Base-by-base conservation (phyloP, 2,797 vertebrate genomes). In the Limosa lapponica region DNA sequence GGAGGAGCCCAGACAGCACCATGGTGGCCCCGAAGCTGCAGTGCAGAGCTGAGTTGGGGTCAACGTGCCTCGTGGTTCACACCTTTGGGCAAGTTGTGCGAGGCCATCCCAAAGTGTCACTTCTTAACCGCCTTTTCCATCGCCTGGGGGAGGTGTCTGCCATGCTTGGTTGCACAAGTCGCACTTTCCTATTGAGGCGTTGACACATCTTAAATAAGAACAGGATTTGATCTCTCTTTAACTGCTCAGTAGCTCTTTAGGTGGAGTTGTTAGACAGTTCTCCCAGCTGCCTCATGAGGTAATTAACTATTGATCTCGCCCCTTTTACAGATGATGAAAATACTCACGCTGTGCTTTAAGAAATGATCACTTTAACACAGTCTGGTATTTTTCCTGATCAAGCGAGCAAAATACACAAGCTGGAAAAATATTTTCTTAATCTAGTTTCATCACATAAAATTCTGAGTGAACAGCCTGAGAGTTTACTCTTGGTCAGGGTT, bases 301-400 rank as follows among this genome's bases (percentile, higher is more conserved):
- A 93, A 91, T 96, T 93, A 83, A 82, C 58, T 90, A 89, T 88
- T 89, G 82, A 90, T 93, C 67, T 70, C 4, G 1, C 39, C 44
- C 16, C 36, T 89, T 57, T 91, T 48, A 39, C 39, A 37, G 69
- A 74, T n/a, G 62, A 61, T 57, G 36, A 52, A 88, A 75, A 71
- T 52, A 46, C 44, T 80, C 43, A 20, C 1, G 17, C 54, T 75
- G 51, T 61, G 58, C 51, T 92, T 72, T 66, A 43, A 75, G 65
- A 51, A 84, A 82, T 34, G 49, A 72, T 69, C 70, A 4, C 25
- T 79, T 90, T 70, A 19, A 34, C 25, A 13, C 41, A 43, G 19
- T 7, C 69, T 69, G 13, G 44, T 72, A 54, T 71, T 75, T 75
- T 62, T 66, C 59, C 28, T 34, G 69, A 84, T 67, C 16, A 17